A percentile compares a stretch with the other conserved stretches of the same genome.
These are phyloP conservation scores for Pelmatolapia mariae DNA, from an alignment of 2,113 vertebrate genomes.

Conservation along the genomic window DNA sequence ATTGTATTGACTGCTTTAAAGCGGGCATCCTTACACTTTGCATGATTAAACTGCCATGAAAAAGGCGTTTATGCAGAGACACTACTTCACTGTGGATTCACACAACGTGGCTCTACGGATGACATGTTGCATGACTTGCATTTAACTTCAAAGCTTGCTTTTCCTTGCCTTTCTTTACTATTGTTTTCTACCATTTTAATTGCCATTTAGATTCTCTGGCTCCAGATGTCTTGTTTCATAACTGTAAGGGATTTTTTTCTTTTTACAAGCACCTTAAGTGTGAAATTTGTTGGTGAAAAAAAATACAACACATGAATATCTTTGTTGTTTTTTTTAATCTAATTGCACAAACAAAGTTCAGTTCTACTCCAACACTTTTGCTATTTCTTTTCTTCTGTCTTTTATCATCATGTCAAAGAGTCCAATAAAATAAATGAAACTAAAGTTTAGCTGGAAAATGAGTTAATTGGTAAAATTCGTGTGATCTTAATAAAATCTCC, in stretches of 20 bases:
- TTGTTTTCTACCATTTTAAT: background rate
- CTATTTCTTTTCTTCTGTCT: background rate
- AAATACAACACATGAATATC: background rate
- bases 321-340: background rate
- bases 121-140: background rate
- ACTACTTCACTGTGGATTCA: background rate
- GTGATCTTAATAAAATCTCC: background rate
- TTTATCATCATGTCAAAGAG: background rate
- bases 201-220: background rate
- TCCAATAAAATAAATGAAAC: background rate
- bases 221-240: background rate
- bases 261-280: background rate
- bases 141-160: background rate
- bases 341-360: background rate
- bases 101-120: background rate
- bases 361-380: background rate
- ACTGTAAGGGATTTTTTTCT: background rate
- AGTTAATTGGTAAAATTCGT: background rate
- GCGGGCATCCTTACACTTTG: background rate
- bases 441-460: background rate
- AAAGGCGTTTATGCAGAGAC: background rate
- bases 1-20: background rate
- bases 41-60: background rate
- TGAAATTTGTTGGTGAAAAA: constrained; percentile 14
- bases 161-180: background rate